Conservation (phyloP, 2,797 vertebrate species). For the Phoeniculus purpureus region DNA sequence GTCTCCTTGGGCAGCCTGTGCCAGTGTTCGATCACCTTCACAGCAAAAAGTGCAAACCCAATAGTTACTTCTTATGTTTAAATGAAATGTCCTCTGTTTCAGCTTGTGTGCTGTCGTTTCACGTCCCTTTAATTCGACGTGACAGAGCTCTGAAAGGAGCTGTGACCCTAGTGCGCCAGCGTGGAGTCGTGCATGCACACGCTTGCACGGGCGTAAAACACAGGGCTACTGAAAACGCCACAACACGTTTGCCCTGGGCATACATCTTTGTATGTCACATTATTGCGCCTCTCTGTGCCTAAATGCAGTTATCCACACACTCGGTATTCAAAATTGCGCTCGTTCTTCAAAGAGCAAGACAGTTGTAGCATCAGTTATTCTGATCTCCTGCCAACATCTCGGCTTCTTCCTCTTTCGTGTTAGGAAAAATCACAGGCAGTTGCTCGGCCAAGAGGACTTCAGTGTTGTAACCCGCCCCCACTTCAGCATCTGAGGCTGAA, state of each 20-base stretch:
- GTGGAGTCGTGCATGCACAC: neutral
- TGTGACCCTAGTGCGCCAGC: neutral
- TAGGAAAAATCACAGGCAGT: neutral
- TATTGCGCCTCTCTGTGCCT: slow-evolving; percentile 23
- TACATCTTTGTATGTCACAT: neutral
- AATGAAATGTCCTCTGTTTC: neutral
- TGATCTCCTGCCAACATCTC: neutral
- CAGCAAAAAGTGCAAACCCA: neutral
- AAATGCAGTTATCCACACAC: neutral
- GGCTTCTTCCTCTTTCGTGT: neutral
- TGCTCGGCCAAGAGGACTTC: neutral
- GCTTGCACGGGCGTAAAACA: neutral
- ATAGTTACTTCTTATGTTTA: neutral
- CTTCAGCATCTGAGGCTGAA: neutral
- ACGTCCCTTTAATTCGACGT: neutral
- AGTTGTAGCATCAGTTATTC: slow-evolving; percentile 29
- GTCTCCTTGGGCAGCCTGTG: neutral
- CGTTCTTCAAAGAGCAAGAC: slow-evolving; percentile 3
- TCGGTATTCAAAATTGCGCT: slow-evolving; percentile 24
- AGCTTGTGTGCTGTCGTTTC: neutral
- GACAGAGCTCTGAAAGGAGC: neutral
- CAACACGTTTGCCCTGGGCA: neutral
- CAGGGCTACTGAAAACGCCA: neutral
- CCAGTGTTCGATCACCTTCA: neutral
- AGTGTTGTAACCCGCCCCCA: neutral